Evolutionary conservation across 2,113 vertebrate species (phyloP).

Genomic region (Trochalopteron elliotii): DNA sequence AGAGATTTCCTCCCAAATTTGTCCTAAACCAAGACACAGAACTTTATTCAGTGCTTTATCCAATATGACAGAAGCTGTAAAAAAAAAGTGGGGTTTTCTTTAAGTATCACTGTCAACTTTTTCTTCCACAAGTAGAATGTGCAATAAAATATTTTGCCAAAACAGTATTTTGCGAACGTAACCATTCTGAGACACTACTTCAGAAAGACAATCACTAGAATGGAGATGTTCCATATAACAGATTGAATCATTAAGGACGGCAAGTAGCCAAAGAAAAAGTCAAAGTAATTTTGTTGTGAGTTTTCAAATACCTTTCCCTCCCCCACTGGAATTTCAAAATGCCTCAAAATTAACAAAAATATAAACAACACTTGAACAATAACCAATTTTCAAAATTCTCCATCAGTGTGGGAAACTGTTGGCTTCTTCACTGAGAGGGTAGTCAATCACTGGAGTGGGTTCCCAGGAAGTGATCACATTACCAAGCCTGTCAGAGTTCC

Average conservation of each 20-base stretch:
- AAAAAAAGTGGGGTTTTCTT: not conserved
- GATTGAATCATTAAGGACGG: not conserved
- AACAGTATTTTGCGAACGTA: accelerated
- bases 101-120: not conserved
- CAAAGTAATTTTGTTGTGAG: not conserved
- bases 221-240: not conserved
- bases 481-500: not conserved
- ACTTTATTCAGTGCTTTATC: not conserved
- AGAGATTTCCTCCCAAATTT: no score
- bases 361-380: not conserved
- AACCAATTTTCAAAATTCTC: not conserved
- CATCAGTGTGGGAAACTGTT: not conserved
- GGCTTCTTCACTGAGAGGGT: not conserved
- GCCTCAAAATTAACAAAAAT: not conserved
- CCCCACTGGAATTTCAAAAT: not conserved
- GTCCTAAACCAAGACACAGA: not conserved
- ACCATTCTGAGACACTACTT: not conserved
- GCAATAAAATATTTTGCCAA: not conserved
- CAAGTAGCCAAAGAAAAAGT: not conserved
- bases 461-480: not conserved
- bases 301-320: not conserved
- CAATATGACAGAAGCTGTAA: not conserved
- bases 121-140: not conserved
- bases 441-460: not conserved
- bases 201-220: not conserved